These are phyloP conservation scores for Parauchenoglanis ngamensis DNA, from an alignment of 2,797 vertebrate species.

Conservation along the genomic window DNA sequence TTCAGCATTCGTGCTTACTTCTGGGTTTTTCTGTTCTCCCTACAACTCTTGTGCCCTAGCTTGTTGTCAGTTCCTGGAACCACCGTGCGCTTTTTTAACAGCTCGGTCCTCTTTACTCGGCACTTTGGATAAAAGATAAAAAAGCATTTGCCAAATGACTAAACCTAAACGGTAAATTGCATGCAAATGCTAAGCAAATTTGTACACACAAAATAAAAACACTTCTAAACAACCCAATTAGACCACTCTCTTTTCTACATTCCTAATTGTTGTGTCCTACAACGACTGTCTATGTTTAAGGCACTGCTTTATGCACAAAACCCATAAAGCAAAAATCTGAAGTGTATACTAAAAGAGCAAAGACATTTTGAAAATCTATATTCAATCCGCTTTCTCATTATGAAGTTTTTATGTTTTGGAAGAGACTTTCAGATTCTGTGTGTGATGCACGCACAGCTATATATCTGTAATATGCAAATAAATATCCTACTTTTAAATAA, in stretches of 20 bases:
- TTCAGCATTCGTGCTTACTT: neutral
- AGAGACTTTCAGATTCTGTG: too few relatives aligned
- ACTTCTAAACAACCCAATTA: conserved; percentile 7
- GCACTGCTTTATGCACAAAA: neutral
- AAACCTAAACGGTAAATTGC: neutral
- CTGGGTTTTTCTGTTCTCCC: neutral
- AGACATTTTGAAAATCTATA: neutral
- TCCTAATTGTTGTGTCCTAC: neutral
- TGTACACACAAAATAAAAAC: neutral
- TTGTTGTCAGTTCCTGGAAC: neutral
- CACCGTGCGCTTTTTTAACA: neutral
- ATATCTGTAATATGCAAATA: too few relatives aligned
- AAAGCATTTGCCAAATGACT: neutral
- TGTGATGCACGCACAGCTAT: too few relatives aligned
- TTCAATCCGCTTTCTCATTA: too few relatives aligned
- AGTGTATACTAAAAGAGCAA: neutral
- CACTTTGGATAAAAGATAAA: neutral
- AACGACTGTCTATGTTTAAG: neutral
- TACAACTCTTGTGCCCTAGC: neutral
- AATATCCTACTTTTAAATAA: too few relatives aligned
- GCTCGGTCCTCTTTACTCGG: neutral
- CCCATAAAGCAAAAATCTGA: neutral
- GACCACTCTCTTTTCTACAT: neutral
- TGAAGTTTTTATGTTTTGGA: too few relatives aligned
- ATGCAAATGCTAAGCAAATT: neutral